Evolutionary conservation across 2,888 invertebrate species (phyloP), one percentile per base, ranked within the genome.

Genomic region (Aleiodes leptofemur): DNA sequence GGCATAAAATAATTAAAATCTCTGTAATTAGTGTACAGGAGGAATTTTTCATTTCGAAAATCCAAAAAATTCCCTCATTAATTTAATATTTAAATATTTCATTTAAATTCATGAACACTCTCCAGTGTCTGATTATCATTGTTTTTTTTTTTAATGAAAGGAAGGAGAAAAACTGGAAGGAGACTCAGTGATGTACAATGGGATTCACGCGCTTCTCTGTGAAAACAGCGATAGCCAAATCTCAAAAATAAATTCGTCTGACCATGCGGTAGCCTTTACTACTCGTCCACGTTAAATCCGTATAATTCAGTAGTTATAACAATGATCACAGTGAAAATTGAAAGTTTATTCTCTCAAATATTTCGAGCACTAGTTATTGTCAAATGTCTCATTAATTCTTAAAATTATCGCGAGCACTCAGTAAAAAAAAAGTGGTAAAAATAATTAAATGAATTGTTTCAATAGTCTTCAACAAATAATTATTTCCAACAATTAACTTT

Each of bases 211-310:
- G 9, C 7, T 43, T 3, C 7, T 43, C 43, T 43, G 48, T 5
- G 23, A 64, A 23, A 48, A 64, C 64, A 34, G 64, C 16, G 64
- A 56, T 57, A 9, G 9, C 43, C 48, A 57, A 70, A 64, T 38
- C n/a, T 34, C 29, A 48, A 57, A 31, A 50, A 57, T 59, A 57
- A 71, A 59, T n/a, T 8, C 14, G 70, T 16, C 70, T 71, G 70
- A 71, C 70, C 70, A 50, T 50, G 9, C 48, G 48, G 31, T 6
- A 50, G 43, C 70, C 6, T 7, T 59, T n/a, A 59, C 70, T 31
- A 71, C 70, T 71, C 43, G 55, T 29, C 8, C 23, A 23, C 43
- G 34, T 34, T 55, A 16, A 5, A 55, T 57, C 56, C 43, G 23
- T 57, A 8, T 14, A 70, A 16, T 56, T 48, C 9, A 8, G n/a